Evolutionary conservation across 2,888 invertebrate species (phyloP).

Genomic region (Mesodorylaimus sp.): DNA sequence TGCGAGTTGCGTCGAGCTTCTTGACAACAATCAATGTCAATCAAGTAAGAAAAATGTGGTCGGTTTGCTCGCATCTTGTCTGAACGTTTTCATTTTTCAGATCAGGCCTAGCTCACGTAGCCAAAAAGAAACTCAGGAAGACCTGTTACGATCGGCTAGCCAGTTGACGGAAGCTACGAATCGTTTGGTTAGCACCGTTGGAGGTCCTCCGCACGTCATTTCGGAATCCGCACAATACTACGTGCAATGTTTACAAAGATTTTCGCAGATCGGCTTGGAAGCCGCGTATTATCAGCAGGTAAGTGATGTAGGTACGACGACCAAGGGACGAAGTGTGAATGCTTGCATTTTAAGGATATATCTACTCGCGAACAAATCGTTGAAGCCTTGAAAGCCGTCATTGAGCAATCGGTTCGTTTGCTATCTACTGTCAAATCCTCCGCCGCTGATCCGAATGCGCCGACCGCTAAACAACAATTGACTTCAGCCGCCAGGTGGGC

Average conservation of each 20-base stretch:
- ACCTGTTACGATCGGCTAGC: slow-evolving; percentile 63
- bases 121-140: slow-evolving; percentile 52
- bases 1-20: slow-evolving; percentile 55
- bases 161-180: slow-evolving; percentile 63
- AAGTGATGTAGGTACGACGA: slow-evolving; percentile 5
- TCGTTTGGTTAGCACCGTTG: slow-evolving; percentile 58
- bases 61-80: too few species aligned
- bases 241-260: slow-evolving; percentile 52
- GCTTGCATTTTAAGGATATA: slow-evolving; percentile 40
- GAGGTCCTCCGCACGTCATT: slow-evolving; percentile 45
- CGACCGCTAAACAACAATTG: slow-evolving; percentile 70
- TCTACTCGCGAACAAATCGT: slow-evolving; percentile 62
- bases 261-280: slow-evolving; percentile 59
- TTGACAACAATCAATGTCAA: slow-evolving; percentile 45
- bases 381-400: slow-evolving; percentile 64
- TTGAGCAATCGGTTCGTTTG: slow-evolving; percentile 64
- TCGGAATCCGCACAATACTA: slow-evolving; percentile 58
- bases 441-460: slow-evolving; percentile 68
- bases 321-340: background rate
- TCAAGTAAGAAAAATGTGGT: too few species aligned
- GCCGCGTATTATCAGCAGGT: slow-evolving; percentile 60
- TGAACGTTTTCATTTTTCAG: background rate
- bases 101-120: slow-evolving; percentile 15
- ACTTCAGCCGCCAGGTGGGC: slow-evolving; percentile 55
- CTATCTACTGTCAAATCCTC: slow-evolving; percentile 69